Evolutionary conservation across 92 coral and sea anemone species (phyloP), one percentile per base, ranked within the genome.

Genomic region (Epizoanthus rinbou): DNA sequence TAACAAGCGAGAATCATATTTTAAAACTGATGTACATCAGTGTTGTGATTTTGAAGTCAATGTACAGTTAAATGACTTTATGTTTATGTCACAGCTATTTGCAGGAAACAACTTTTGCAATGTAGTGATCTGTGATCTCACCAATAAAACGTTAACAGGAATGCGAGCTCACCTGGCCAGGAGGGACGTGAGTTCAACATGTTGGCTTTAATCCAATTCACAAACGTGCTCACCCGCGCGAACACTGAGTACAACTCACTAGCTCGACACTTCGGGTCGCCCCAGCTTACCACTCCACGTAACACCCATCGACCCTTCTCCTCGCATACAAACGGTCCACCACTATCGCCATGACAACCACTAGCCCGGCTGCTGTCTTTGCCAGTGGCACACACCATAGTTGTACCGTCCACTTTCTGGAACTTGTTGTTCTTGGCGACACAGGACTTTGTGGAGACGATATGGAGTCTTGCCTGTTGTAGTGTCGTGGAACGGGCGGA

Each of bases 311-410:
- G 76, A 1, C 76, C 76, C 6, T 47, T 56, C 33, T 71, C 76
- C n/a, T 71, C 57, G 13, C 76, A 71, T 28, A 71, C 76, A 37
- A 71, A 14, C 18, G 76, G 76, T n/a, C 76, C 58, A 41, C 76
- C 76, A n/a, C 76, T 71, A 45, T 71, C 76, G 41, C 76, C 76
- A 71, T 71, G 76, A 39, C 76, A 71, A n/a, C 76, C 76, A 41
- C 76, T 71, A 4, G 57, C 4, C 21, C 6, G n/a, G 8, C 23
- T 45, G 76, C 43, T 71, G 76, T 71, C 57, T 41, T 53, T 56
- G 2, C 76, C 76, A 43, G 76, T 71, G 57, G 76, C 76, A 18
- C 76, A 71, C 31, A 71, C 58, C 76, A 71, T 71, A 5, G 57
- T 41, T 37, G 10, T 47, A 16, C 58, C 76, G n/a, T 71, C 76